These are phyloP conservation scores for Cyclophora punctaria DNA, from an alignment of 2,888 invertebrate genomes.

Conservation along the genomic window DNA sequence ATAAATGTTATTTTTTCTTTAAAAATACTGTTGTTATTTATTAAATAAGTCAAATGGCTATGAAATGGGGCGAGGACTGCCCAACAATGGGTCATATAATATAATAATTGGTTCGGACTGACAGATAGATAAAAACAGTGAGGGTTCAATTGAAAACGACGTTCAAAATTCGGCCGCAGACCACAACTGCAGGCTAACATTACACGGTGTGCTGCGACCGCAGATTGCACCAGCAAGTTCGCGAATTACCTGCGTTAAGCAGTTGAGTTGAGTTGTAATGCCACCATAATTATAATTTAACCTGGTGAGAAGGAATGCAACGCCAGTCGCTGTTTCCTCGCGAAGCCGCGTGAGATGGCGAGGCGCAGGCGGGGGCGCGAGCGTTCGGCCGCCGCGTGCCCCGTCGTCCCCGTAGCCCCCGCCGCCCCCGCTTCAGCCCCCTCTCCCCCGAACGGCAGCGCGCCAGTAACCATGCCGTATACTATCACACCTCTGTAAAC, in stretches of 20 bases:
- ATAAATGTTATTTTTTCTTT: too few relatives aligned
- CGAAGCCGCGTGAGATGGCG: slow-evolving; percentile 79
- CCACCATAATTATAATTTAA: slow-evolving; percentile 26
- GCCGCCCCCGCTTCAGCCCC: slow-evolving; percentile 30
- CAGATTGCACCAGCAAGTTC: too few relatives aligned
- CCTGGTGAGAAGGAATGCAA: slow-evolving; percentile 61
- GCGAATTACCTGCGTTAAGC: neutral
- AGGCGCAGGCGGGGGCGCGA: slow-evolving; percentile 76
- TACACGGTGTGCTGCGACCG: too few relatives aligned
- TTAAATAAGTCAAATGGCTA: too few relatives aligned
- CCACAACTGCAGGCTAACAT: too few relatives aligned
- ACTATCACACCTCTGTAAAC: slow-evolving; percentile 80
- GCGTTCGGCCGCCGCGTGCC: slow-evolving; percentile 30
- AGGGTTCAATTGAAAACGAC: too few relatives aligned
- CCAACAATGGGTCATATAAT: too few relatives aligned
- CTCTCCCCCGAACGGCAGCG: slow-evolving; percentile 77
- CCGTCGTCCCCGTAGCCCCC: slow-evolving; percentile 36
- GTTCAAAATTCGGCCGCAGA: too few relatives aligned
- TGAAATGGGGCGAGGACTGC: too few relatives aligned
- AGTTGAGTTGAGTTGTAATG: neutral
- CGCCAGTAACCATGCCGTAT: slow-evolving; percentile 84
- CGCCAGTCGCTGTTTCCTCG: slow-evolving; percentile 71
- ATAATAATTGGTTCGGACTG: too few relatives aligned
- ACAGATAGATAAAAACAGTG: too few relatives aligned
- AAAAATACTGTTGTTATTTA: too few relatives aligned